Percentiles rank a stretch among this genome's conserved stretches.
Evolutionary conservation across 2,113 vertebrate species (phyloP).

Genomic region (Saccopteryx leptura): DNA sequence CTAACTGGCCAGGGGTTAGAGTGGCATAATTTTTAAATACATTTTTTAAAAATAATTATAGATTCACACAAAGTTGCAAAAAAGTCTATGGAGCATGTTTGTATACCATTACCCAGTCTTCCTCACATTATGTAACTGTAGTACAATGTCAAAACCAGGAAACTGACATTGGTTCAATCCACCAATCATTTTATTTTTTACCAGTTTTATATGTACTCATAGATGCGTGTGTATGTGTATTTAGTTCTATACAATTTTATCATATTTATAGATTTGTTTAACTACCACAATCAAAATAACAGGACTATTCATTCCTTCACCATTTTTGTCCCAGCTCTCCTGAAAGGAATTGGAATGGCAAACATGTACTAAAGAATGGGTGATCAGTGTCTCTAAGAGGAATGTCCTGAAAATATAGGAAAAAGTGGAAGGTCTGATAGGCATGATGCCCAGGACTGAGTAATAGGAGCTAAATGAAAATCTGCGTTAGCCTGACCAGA

Average conservation of each 20-base stretch:
- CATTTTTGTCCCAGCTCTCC: background rate
- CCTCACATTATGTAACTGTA: background rate
- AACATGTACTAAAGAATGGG: background rate
- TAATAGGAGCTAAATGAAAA: constrained; percentile 42
- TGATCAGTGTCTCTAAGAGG: background rate
- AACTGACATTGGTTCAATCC: background rate
- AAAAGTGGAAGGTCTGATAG: background rate
- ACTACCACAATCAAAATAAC: background rate
- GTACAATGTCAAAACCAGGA: constrained; percentile 5
- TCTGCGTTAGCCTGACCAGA: background rate
- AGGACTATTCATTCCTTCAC: background rate
- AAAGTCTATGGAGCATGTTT: background rate
- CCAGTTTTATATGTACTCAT: background rate
- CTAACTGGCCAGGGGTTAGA: background rate
- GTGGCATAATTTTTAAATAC: background rate
- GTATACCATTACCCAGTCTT: background rate
- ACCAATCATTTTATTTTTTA: background rate
- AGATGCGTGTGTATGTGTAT: background rate
- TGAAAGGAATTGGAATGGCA: background rate
- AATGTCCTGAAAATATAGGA: background rate
- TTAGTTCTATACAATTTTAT: constrained; percentile 42
- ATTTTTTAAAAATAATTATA: constrained; percentile 19
- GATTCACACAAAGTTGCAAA: constrained; percentile 12
- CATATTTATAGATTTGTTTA: constrained; percentile 12
- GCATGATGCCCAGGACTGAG: background rate